Base-by-base conservation (phyloP, 2,888 invertebrate genomes). In the Dorcus hopei region DNA sequence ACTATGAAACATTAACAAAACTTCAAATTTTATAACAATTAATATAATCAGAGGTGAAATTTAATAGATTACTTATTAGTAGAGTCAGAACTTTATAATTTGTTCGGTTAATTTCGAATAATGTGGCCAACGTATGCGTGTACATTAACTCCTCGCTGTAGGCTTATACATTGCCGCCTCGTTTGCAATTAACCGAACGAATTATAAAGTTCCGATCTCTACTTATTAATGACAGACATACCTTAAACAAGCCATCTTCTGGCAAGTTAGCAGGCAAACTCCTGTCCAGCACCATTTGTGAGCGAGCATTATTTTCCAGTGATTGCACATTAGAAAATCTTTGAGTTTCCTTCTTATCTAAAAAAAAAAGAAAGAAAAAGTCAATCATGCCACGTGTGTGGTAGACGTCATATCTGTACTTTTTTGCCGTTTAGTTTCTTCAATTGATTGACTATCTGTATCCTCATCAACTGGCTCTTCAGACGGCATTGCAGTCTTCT, bases 161-260 rank as follows among this genome's bases (percentile, higher is more conserved):
- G 19, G 2, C 19, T 19, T 19, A 19, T 19, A 19, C 19, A 19
- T 19, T 19, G 19, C 19, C 19, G 3, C 3, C 19, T 19, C 19
- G 19, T 19, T 19, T 19, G 19, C 3, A 19, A 19, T 19, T 19
- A 19, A 19, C 19, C 2, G 19, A 19, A 19, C 19, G 3, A 19
- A 19, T 3, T 1, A 19, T 19, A 19, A 19, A 19, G 19, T 19
- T 19, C 19, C 19, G 19, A 33, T 33, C 26, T 33, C 19, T 33
- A 33, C 26, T 33, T 33, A 33, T 33, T 8, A 7, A 1, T 14
- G 8, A 42, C 42, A 42, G 4, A 38, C 38, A n/a, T 76, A 85
- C 85, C 82, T 85, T 85, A 75, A 83, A 85, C n/a, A 84, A 84
- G 81, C 83, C 83, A 73, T 85, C 84, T 71, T 85, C 85, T 54